These are phyloP conservation scores for Festucalex cinctus DNA, from an alignment of 2,113 vertebrate genomes.

Conservation along the genomic window DNA sequence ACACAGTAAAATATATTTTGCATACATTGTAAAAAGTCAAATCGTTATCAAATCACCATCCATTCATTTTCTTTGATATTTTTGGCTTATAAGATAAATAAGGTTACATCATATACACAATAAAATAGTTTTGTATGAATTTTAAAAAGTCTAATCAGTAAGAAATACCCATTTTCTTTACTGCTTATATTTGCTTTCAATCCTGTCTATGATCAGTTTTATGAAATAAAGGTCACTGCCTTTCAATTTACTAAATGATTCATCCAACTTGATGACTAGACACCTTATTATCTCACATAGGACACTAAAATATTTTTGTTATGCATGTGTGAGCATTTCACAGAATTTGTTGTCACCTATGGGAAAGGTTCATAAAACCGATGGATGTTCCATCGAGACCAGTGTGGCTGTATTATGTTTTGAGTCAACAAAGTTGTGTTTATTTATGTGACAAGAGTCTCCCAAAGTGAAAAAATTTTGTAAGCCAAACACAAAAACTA, in stretches of 20 bases:
- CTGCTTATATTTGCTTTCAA: background rate
- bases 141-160: background rate
- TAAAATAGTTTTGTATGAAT: background rate
- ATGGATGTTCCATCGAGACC: background rate
- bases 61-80: no score
- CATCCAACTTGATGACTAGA: background rate
- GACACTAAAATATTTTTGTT: background rate
- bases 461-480: background rate
- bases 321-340: no score
- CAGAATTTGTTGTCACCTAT: background rate
- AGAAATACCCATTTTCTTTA: background rate
- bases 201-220: background rate
- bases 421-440: slow-evolving; percentile 16
- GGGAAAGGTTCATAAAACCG: background rate
- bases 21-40: no score
- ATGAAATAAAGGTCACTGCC: background rate
- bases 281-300: background rate
- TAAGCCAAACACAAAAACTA: slow-evolving; percentile 7
- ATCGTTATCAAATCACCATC: no score
- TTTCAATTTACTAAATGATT: background rate
- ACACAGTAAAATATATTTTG: no score
- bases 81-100: no score
- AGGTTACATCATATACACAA: no score
- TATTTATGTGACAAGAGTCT: slow-evolving; percentile 13
- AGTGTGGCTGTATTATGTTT: slow-evolving; percentile 10